These are phyloP conservation scores for Hippoglossus stenolepis DNA, from an alignment of 2,113 vertebrate genomes.

Conservation along the genomic window DNA sequence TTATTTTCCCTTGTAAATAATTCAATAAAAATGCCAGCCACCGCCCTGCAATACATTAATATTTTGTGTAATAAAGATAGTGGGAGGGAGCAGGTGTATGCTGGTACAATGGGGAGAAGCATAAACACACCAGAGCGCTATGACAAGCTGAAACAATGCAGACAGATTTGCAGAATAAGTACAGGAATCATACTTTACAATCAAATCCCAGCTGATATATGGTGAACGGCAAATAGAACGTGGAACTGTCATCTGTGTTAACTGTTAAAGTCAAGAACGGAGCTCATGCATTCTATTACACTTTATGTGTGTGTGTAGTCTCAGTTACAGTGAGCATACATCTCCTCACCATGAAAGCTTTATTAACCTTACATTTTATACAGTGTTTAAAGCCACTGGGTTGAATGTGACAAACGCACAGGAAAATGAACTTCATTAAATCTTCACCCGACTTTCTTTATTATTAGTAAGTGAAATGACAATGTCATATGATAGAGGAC, in stretches of 20 bases:
- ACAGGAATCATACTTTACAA: constrained; percentile 34
- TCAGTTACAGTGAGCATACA: not conserved
- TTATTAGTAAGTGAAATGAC: not conserved
- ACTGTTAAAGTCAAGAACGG: not conserved
- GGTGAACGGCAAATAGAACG: constrained; percentile 5
- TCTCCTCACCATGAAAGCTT: not conserved
- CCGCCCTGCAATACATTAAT: constrained; percentile 71
- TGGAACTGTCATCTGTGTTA: constrained; percentile 6
- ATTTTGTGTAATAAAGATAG: constrained; percentile 77
- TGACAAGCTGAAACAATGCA: constrained; percentile 36
- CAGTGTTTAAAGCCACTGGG: not conserved
- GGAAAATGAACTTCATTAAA: not conserved
- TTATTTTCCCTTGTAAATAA: constrained; percentile 84
- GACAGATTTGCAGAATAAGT: constrained; percentile 4
- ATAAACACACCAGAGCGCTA: constrained; percentile 22
- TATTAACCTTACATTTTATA: not conserved
- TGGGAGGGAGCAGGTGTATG: constrained; percentile 56
- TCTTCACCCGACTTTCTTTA: not conserved
- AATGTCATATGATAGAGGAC: not conserved
- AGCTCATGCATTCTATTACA: not conserved
- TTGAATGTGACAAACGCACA: no score
- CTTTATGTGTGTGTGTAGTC: constrained; percentile 1
- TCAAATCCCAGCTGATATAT: constrained; percentile 20
- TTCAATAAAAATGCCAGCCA: constrained; percentile 82
- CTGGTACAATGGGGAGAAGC: constrained; percentile 49